Evolutionary conservation across 1,140 invertebrate genomes (phyloP).

Genomic region (Apis cerana): DNA sequence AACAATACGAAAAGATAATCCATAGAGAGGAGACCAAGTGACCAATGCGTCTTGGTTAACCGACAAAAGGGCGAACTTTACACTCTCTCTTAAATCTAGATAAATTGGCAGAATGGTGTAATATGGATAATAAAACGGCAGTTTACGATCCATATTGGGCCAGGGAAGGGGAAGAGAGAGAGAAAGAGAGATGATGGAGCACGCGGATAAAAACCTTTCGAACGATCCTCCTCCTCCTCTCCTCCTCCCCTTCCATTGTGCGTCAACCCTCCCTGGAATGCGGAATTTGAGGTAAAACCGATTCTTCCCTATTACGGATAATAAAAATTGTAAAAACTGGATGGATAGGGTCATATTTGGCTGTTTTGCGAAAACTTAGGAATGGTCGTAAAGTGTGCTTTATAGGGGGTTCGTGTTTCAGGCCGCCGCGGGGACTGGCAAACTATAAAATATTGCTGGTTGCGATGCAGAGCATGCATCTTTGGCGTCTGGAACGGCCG

Average conservation of each 20-base stretch:
- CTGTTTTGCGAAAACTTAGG: constrained; percentile 69
- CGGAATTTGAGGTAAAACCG: neutral
- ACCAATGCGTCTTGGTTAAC: neutral
- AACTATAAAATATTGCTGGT: constrained; percentile 75
- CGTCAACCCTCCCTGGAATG: neutral
- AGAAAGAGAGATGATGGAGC: neutral
- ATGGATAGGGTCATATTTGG: neutral
- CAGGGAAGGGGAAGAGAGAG: too few relatives aligned
- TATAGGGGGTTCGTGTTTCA: constrained; percentile 63
- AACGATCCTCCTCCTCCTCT: neutral
- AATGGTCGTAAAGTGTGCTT: constrained; percentile 74
- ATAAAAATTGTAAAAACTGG: neutral
- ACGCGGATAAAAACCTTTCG: neutral
- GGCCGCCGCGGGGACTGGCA: constrained; percentile 41
- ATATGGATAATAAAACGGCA: constrained; percentile 24
- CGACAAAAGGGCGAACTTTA: neutral
- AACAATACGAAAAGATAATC: neutral
- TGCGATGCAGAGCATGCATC: constrained; percentile 73
- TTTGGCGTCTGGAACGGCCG: constrained; percentile 44
- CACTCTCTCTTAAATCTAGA: constrained; percentile 9
- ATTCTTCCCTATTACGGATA: neutral
- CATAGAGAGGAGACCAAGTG: neutral
- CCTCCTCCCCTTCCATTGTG: too few relatives aligned
- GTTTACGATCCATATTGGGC: neutral
- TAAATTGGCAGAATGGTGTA: neutral